Evolutionary conservation across 1,140 invertebrate species (phyloP).

Genomic region (Drosophila burlai): DNA sequence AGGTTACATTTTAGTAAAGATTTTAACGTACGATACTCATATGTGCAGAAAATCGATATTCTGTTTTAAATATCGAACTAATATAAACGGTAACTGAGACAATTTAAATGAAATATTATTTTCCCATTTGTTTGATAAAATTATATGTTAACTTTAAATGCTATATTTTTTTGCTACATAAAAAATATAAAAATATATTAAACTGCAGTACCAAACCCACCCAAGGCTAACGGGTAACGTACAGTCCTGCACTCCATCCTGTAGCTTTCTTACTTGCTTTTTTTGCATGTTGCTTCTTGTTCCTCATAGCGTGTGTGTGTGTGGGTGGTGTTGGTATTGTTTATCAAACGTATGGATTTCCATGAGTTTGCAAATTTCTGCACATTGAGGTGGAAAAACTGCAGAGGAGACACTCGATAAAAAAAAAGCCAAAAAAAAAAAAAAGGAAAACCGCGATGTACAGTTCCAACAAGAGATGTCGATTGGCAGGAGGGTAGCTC

Average conservation of each 20-base stretch:
- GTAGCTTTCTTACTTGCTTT: constrained; percentile 17
- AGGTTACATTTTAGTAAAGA: too few species aligned
- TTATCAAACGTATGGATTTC: constrained; percentile 59
- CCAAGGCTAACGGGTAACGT: background rate
- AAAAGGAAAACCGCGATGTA: constrained; percentile 4
- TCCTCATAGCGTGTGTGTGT: background rate
- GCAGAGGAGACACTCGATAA: constrained; percentile 56
- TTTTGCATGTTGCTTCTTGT: constrained; percentile 26
- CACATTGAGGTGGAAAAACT: constrained; percentile 78
- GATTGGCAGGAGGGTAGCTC: constrained; percentile 28
- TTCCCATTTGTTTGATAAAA: too few species aligned
- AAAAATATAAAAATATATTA: background rate
- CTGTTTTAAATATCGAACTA: background rate
- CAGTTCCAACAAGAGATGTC: constrained; percentile 46
- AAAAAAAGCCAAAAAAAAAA: constrained; percentile 6
- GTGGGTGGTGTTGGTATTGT: constrained; percentile 5
- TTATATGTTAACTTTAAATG: background rate
- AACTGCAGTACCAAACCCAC: background rate
- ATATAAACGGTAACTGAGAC: rapidly evolving
- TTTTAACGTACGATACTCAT: background rate
- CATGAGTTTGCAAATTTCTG: constrained; percentile 63
- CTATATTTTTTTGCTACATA: background rate
- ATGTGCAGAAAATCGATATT: background rate
- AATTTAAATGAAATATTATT: background rate
- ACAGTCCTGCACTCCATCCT: background rate